Base-by-base conservation (phyloP, 1,140 invertebrate genomes). In the Caerostris darwini region DNA sequence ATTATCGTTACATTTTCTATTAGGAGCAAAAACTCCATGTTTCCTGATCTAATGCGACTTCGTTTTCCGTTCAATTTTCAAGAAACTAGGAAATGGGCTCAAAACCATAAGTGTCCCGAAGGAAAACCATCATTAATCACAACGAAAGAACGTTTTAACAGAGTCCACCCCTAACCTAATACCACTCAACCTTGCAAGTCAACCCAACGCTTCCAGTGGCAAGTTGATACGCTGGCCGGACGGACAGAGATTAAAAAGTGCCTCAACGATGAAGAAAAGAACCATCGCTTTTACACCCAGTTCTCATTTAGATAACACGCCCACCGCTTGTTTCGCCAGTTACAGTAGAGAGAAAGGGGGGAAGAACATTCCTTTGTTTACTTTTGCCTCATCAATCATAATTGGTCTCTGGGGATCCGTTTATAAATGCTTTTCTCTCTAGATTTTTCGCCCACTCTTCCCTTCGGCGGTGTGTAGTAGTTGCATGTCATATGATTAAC, bases 381-480 rank as follows among this genome's bases (percentile, higher is more conserved):
- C 58, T 92, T 85, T 92, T 85, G 34, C 17, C 82, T 83, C 90
- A 92, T 92, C 90, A 83, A 92, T 92, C 90, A 92, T 92, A 92
- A 92, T 92, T 92, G 90, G 90, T 10, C 81, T 19, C 81, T 4
- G 53, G 67, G 82, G 81, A 56, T 57, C 56, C 77, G 67, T 85
- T 91, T 92, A 92, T 92, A 85, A 92, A 85, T 91, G 90, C 67
- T 61, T 69, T 54, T 64, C n/a, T 34, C 34, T n/a, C 17, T n/a
- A 14, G 81, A 85, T 92, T 92, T 92, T 92, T 92, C 77, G 50
- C 58, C 56, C 3, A 81, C 90, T 83, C 82, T n/a, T 92, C 90
- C 69, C 56, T 7, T 12, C 50, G 69, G 7, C 19, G 34, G 34
- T 34, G 34, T 34, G 34, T 34, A 34, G 69, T 81, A 34, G 58